Base-by-base conservation (phyloP, 1,140 invertebrate genomes). In the Microplitis demolitor region DNA sequence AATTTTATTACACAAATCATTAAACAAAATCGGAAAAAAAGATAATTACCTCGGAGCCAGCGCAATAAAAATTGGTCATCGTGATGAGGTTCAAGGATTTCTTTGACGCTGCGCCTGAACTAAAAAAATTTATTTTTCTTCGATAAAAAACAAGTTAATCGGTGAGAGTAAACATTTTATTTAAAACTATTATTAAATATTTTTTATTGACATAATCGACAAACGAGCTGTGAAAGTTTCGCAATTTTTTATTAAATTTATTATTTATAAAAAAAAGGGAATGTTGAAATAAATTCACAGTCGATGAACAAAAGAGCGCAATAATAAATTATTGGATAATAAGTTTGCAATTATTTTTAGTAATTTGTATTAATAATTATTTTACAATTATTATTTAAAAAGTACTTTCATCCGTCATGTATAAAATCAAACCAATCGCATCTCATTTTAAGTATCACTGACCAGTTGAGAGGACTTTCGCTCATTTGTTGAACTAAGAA, bases 11-110 rank as follows among this genome's bases (percentile, higher is more conserved):
- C 4, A 66, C n/a, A 33, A 66, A 13, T 45, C 58, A 11, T n/a
- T 58, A 62, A 70, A 68, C 60, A 34, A 35, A 68, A 71, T 66
- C 45, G 4, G 67, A 45, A 62, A 54, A 24, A 24, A 24, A 24
- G n/a, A 1, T 35, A 69, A 70, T 88, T 89, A 96, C 94, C 95
- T 90, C 91, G 86, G 0, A 96, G 87, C 94, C 94, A 96, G 75
- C 94, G 88, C 3, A 95, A 80, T 14, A 96, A 87, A 83, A 91
- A 96, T 74, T 92, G 89, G 79, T 96, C 94, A 84, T 95, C 92
- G 76, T 94, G 92, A 70, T 93, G 89, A 2, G 92, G 90, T 74
- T 91, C 90, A 70, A 91, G 79, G 50, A 92, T 83, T 83, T 93
- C 92, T 73, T 88, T 84, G 16, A 94, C 90, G 74, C 84, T 91